Base-by-base conservation (phyloP, 2,888 invertebrate genomes). In the Criorhina ranunculi region DNA sequence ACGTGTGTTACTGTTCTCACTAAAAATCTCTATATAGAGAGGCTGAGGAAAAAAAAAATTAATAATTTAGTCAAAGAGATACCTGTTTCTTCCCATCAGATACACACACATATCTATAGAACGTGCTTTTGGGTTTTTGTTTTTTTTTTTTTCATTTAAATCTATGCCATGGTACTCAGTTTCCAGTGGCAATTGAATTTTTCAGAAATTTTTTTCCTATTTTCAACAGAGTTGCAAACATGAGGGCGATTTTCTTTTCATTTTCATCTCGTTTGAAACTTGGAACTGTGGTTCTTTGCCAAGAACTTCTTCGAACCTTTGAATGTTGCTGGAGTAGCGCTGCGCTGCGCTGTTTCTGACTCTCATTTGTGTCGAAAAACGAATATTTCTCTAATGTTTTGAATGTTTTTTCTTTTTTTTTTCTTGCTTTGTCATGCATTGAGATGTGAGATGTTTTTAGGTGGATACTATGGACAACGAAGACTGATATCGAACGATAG, bases 401-500 rank as follows among this genome's bases (percentile, higher is more conserved):
- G 37, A 35, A 49, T 64, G 19, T 35, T 62, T 55, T 42, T 6
- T 9, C 40, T 67, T 64, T 19, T 35, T 62, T 55, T 42, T 6
- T 9, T 46, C 67, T 73, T 46, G 24, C 24, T 77, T 60, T 60
- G 57, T 59, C 40, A 42, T 59, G 17, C 64, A 69, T 40, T 62
- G 53, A 70, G 64, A 77, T 59, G 37, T 59, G 49, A 51, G 37
- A 64, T 57, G 15, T 31, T 59, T 44, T 53, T 67, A 11, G 19
- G 8, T 62, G 46, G 15, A 70, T 72, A 35, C 42, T 29, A 19
- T 60, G 29, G 33, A 76, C 76, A 40, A 46, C 51, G 37, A 73
- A 40, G 35, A 35, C 49, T 78, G 62, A 73, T 79, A 67, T 78
- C 73, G 55, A 67, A 66, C 95, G 31, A 95, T 95, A 89, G 95